Percentiles rank a stretch among this genome's conserved stretches.
These are phyloP conservation scores for Paralichthys olivaceus DNA, from an alignment of 2,113 vertebrate species.

Conservation along the genomic window DNA sequence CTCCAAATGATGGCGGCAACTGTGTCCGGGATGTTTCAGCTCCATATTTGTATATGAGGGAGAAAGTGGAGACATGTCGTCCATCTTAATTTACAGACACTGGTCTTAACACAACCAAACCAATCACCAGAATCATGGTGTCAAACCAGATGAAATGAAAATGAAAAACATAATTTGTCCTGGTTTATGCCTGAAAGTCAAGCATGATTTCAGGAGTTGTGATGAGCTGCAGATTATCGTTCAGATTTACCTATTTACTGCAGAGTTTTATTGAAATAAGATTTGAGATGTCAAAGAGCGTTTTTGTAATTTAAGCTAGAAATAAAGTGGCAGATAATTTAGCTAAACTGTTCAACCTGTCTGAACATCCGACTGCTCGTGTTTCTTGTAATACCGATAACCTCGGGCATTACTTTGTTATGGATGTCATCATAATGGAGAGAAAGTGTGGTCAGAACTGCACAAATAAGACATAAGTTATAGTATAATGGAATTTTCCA, in stretches of 20 bases:
- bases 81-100: too few species aligned
- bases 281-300: not conserved
- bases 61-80: too few species aligned
- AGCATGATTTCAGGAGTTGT: not conserved
- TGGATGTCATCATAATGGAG: not conserved
- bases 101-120: too few species aligned
- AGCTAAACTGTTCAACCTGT: conserved; percentile 9
- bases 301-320: not conserved
- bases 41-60: too few species aligned
- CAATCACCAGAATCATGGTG: too few species aligned
- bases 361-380: not conserved
- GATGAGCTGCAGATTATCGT: not conserved
- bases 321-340: conserved; percentile 8
- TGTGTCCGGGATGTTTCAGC: too few species aligned
- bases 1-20: too few species aligned
- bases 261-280: not conserved
- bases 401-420: too few species aligned
- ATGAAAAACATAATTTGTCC: too few species aligned
- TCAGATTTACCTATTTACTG: not conserved
- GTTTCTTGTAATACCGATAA: not conserved
- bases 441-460: not conserved
- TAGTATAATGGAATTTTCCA: not conserved
- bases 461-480: not conserved
- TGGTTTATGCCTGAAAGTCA: not conserved
- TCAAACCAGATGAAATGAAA: too few species aligned